A percentile compares a stretch with the other conserved stretches of the same genome.
These are phyloP conservation scores for Heliconius congener DNA, from an alignment of 1,140 invertebrate genomes.

Conservation along the genomic window DNA sequence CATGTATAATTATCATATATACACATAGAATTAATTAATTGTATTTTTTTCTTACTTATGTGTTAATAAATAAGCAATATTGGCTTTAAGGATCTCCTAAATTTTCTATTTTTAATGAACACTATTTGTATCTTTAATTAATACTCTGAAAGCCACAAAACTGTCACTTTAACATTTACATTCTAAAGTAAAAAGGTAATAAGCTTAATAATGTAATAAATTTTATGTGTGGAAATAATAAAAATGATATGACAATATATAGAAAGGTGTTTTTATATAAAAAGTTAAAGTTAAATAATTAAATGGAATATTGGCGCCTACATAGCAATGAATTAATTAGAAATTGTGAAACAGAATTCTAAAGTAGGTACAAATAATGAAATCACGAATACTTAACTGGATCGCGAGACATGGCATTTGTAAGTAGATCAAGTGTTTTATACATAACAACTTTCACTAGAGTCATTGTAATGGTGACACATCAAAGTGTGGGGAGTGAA, in stretches of 20 bases:
- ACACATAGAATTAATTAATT: not conserved
- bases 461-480: conserved; percentile 82
- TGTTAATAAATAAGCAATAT: not conserved
- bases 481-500: conserved; percentile 81
- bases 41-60: not conserved
- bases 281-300: not conserved
- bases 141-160: not conserved
- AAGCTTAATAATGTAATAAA: conserved; percentile 15
- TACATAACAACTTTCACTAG: conserved; percentile 82
- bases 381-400: conserved; percentile 81
- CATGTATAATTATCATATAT: not conserved
- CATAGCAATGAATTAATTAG: conserved; percentile 78
- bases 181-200: not conserved
- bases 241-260: conserved; percentile 19
- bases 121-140: not conserved
- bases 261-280: conserved; percentile 23
- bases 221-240: conserved; percentile 3
- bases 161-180: not conserved
- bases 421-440: conserved; percentile 82
- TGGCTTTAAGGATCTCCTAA: too few relatives aligned
- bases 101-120: not conserved
- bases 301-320: conserved; percentile 35
- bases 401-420: conserved; percentile 82
- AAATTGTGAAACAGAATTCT: conserved; percentile 79
- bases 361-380: conserved; percentile 81